Percentiles rank a stretch among this genome's conserved stretches.
Conservation (phyloP, 2,888 invertebrate species). For the Machimus rusticus region DNA sequence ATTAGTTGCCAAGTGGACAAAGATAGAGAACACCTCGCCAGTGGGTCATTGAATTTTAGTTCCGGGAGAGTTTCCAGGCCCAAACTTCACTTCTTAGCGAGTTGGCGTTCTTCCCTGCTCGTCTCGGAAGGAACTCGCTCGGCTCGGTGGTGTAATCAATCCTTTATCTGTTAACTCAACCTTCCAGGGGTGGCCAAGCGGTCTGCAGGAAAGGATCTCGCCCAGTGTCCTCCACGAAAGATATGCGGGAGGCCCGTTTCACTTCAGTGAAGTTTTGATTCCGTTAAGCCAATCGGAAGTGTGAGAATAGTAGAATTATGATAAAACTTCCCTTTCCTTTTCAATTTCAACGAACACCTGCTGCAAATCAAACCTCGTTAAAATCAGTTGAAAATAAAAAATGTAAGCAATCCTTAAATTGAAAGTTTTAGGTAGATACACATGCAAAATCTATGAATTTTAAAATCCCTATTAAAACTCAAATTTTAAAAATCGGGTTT, state of each 20-base stretch:
- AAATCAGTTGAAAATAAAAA: too few relatives aligned
- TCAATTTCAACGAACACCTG: too few relatives aligned
- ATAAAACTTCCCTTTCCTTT: background rate
- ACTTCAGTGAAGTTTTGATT: background rate
- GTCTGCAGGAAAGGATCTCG: background rate
- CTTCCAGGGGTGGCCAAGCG: background rate
- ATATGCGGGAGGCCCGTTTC: background rate
- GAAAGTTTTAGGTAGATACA: too few relatives aligned
- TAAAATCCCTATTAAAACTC: too few relatives aligned
- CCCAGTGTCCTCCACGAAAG: background rate
- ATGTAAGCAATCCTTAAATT: too few relatives aligned
- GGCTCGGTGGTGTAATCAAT: background rate
- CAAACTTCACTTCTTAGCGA: background rate
- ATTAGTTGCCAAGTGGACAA: constrained; percentile 19
- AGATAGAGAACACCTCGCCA: background rate
- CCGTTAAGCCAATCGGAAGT: too few relatives aligned
- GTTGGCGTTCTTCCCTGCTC: background rate
- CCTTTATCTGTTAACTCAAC: background rate
- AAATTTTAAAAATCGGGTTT: too few relatives aligned
- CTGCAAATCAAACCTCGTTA: too few relatives aligned
- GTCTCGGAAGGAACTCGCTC: background rate
- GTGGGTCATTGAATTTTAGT: background rate
- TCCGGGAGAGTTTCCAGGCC: background rate
- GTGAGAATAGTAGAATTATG: background rate
- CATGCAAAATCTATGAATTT: too few relatives aligned